Base-by-base conservation (phyloP, 2,113 vertebrate genomes). In the Rutilus rutilus region DNA sequence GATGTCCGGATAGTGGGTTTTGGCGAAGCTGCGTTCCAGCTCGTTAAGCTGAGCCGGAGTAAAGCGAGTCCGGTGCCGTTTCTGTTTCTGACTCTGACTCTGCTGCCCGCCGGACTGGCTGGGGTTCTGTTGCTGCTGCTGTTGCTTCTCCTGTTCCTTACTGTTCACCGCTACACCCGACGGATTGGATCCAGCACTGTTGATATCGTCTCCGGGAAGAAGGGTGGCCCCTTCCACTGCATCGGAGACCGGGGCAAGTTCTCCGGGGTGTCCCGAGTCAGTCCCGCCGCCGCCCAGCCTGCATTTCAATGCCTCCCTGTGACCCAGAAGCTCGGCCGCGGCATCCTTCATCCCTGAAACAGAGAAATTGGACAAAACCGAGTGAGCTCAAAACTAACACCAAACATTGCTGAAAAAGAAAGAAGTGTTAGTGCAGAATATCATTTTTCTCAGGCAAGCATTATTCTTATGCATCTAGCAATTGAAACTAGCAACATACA, bases 1-100 rank as follows among this genome's bases (percentile, higher is more conserved):
- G 95, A 99, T 99, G 91, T 99, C 98, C 0, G 98, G 98, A 89
- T 99, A 99, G 94, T 99, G 98, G 21, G 98, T 99, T 92, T 99
- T 99, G 89, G 98, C 98, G 94, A 99, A 99, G 95, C 98, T 99
- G 86, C 98, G 95, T 93, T 99, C 98, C 91, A 99, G 91, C 92
- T 99, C 98, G 94, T 99, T 99, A 84, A 99, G 97, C 91, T 99
- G 98, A 6, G 98, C 98, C 1, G 98, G 98, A 0, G 98, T 99
- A 94, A 99, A 99, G 90, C 98, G 97, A 88, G 98, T 99, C 90
- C 98, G 95, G 94, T 99, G 98, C 82, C 98, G 94, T 92, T 99
- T 99, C 95, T 99, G 98, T 91, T 99, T 99, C 94, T 99, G 98
- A 84, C 95, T 99, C 94, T 99, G 98, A 84, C 95, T 96, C 91